phyloP scores from a whole-genome alignment of 2,797 vertebrate species.

The Aphelocoma californica region DNA sequence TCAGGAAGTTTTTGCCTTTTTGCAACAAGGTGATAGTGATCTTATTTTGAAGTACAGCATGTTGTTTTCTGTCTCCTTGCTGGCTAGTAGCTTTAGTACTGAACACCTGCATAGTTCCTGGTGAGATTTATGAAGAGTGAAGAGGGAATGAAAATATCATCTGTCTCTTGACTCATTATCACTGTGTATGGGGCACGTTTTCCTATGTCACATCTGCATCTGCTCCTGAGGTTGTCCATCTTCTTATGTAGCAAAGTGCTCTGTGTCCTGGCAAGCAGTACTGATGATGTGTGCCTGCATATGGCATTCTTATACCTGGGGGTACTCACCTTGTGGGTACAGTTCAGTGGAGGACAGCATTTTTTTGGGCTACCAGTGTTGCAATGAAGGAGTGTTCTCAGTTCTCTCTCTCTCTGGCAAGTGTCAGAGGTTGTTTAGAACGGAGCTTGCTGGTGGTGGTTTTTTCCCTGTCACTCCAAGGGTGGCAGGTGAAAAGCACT shows the following conservation, averaged over 20 bases:
- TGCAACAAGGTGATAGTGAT: background rate
- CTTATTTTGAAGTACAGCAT: background rate
- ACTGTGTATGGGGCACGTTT: accelerated
- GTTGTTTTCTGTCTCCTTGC: background rate
- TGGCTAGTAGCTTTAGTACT: background rate
- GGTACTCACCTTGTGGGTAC: background rate
- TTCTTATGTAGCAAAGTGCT: background rate
- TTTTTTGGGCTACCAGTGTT: background rate
- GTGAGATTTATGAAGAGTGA: background rate
- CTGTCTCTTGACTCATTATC: background rate
- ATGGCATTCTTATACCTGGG: background rate
- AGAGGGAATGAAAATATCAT: background rate
- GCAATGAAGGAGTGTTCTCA: background rate
- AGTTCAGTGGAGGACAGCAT: background rate
- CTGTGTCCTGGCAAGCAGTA: background rate
- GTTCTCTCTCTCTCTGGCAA: background rate
- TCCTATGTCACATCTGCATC: background rate
- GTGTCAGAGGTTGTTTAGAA: background rate
- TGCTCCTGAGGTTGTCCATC: background rate
- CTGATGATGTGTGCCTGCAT: background rate
- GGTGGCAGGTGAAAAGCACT: background rate
- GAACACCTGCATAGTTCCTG: background rate
- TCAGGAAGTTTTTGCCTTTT: slow-evolving; percentile 13
- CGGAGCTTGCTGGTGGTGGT: accelerated
- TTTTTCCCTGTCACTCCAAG: accelerated